Conservation (phyloP, 1,140 invertebrate species). For the Adelges cooleyi region DNA sequence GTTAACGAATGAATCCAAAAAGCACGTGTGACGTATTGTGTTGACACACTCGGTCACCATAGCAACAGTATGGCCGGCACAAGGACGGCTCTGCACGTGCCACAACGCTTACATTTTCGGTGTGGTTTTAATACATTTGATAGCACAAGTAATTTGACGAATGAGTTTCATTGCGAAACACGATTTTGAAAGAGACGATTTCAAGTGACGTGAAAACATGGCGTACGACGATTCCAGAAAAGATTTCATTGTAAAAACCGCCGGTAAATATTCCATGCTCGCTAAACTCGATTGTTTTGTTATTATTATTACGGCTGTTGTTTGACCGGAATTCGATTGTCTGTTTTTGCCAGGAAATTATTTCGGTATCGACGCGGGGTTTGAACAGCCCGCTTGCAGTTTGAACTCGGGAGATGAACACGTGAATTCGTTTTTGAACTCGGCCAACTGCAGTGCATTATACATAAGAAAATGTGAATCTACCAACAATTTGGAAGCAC, state of each 20-base stretch:
- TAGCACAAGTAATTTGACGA: no score
- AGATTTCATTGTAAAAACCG: conserved; percentile 10
- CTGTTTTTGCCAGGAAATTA: neutral
- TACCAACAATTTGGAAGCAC: neutral
- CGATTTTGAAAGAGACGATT: no score
- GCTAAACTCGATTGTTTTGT: no score
- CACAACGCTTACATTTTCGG: no score
- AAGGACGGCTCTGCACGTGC: no score
- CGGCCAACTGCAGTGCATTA: neutral
- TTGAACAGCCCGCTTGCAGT: neutral
- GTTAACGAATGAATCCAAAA: no score
- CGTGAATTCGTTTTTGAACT: neutral
- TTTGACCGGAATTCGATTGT: no score
- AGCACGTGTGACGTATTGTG: neutral
- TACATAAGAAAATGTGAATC: neutral
- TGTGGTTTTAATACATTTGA: no score
- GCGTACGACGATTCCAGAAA: neutral
- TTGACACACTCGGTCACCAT: neutral
- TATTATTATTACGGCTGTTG: no score
- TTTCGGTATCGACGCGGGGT: neutral
- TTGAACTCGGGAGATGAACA: conserved; percentile 4
- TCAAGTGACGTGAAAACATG: no score
- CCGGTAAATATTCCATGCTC: neutral
- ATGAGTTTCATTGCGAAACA: no score
- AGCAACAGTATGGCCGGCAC: no score